Evolutionary conservation across 1,140 invertebrate species (phyloP).

Genomic region (Euwallacea similis): DNA sequence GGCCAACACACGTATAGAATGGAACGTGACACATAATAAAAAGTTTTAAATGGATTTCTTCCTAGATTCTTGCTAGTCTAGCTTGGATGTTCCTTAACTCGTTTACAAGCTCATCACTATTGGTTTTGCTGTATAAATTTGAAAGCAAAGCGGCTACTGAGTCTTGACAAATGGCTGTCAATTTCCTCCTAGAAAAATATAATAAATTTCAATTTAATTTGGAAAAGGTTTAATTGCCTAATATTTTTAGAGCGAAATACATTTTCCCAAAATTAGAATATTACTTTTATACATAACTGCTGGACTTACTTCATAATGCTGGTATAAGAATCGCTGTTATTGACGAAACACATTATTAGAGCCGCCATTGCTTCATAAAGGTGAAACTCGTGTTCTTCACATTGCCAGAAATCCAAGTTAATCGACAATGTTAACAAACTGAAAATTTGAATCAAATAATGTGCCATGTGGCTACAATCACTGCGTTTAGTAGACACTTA

Average conservation of each 20-base stretch:
- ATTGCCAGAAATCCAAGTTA: constrained; percentile 75
- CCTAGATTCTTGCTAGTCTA: constrained; percentile 42
- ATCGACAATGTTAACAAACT: constrained; percentile 67
- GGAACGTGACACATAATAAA: background rate
- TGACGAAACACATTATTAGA: constrained; percentile 65
- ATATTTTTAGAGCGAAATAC: background rate
- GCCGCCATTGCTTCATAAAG: constrained; percentile 68
- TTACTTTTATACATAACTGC: constrained; percentile 28
- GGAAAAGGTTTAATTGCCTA: constrained; percentile 39
- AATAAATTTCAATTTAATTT: constrained; percentile 40
- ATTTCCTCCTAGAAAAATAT: constrained; percentile 58
- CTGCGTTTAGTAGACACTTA: constrained; percentile 52
- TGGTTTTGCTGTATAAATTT: constrained; percentile 68
- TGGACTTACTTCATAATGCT: constrained; percentile 57
- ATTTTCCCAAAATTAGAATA: constrained; percentile 3
- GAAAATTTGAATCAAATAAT: constrained; percentile 1
- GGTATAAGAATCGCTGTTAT: constrained; percentile 57
- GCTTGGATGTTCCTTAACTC: constrained; percentile 59
- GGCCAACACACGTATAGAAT: too few relatives aligned
- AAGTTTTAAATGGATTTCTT: background rate
- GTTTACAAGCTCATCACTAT: constrained; percentile 59
- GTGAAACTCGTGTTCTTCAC: constrained; percentile 77
- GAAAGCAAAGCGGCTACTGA: constrained; percentile 68
- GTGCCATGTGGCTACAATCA: background rate
- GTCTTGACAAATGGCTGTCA: constrained; percentile 67